Evolutionary conservation across 2,888 invertebrate genomes (phyloP), one percentile per base, ranked within the genome.

Genomic region (Plagodis pulveraria): DNA sequence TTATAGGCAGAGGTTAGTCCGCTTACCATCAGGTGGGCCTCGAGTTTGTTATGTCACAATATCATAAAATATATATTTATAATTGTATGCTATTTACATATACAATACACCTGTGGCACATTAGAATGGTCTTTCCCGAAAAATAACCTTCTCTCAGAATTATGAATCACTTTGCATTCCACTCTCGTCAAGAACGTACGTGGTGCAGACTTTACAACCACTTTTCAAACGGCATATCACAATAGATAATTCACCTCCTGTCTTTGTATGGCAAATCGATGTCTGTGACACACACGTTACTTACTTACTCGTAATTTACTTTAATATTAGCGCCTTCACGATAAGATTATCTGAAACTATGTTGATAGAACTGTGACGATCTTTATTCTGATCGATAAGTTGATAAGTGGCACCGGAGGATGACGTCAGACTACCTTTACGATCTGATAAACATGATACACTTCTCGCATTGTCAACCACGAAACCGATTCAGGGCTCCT

Each of bases 291-390:
- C 49, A 53, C 41, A 38, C 44, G 38, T 52, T 55, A 53, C 50
- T n/a, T n/a, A n/a, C n/a, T n/a, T 61, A 67, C 64, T 66, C 65
- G 22, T 22, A 69, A 72, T 72, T 57, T 50, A 70, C 61, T 69
- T 63, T 62, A 70, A 71, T 76, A 70, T 66, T 62, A 50, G 50
- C 69, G 58, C 62, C 55, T 53, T 51, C 35, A 35, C 50, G 80
- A 77, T 80, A 76, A 77, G 69, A 75, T 77, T 72, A 73, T 73
- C 69, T 71, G 72, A 72, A 74, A 69, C 65, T 71, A 67, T 71
- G 65, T 69, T 62, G 75, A 72, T 73, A 73, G 53, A 65, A 51
- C 46, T 66, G 65, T 76, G 73, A 78, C 74, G 71, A 67, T 71
- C 63, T 67, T 65, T 66, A 58, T 69, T 66, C 63, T 68, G 58